These are phyloP conservation scores for Gymnosoma rotundatum DNA, from an alignment of 2,888 invertebrate genomes.

Conservation along the genomic window DNA sequence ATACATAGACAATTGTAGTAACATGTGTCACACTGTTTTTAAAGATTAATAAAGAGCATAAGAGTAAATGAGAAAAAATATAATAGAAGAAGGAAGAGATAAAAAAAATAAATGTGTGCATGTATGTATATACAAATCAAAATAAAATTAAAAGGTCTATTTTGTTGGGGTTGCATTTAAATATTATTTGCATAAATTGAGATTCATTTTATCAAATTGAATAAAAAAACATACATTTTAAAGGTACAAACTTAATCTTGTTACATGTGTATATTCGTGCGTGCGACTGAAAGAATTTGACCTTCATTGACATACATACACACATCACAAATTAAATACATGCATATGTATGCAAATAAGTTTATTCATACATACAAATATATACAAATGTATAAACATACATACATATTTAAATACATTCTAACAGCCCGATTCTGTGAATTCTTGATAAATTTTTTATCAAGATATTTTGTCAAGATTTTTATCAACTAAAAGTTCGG, in stretches of 20 bases:
- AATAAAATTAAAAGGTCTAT: constrained; percentile 22
- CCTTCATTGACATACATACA: constrained; percentile 40
- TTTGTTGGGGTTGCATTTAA: constrained; percentile 11
- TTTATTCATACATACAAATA: background rate
- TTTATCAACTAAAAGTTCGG: no score
- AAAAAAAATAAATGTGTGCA: no score
- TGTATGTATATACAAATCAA: background rate
- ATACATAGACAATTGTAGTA: background rate
- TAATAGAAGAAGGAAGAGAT: background rate
- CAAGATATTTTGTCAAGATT: no score
- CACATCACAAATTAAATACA: background rate
- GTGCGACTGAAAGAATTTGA: constrained; percentile 8
- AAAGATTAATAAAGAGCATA: background rate
- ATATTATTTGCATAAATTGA: constrained; percentile 42
- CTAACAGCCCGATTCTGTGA: no score
- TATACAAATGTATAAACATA: background rate
- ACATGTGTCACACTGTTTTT: background rate
- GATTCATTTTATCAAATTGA: constrained; percentile 28
- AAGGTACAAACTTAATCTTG: background rate
- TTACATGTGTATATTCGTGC: background rate
- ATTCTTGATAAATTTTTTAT: no score
- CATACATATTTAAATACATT: background rate
- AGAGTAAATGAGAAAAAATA: constrained; percentile 28
- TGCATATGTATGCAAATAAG: constrained; percentile 5
- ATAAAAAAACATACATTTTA: background rate